A percentile compares a stretch with the other conserved stretches of the same genome.
Evolutionary conservation across 2,888 invertebrate species (phyloP).

Genomic region (Coremacera marginata): DNA sequence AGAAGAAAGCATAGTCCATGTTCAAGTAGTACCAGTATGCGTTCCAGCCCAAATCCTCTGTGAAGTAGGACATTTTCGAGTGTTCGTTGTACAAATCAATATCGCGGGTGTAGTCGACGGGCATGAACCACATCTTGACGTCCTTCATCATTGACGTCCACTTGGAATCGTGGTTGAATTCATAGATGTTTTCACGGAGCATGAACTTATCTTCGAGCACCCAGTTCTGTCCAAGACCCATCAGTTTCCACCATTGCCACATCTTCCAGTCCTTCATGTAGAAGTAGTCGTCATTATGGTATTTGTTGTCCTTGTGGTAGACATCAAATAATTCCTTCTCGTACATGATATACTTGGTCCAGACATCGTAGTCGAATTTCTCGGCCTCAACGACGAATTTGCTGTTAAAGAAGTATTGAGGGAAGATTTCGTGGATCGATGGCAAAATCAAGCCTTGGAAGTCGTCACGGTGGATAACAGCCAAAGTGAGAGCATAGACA

Average conservation of each 20-base stretch:
- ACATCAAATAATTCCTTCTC: slow-evolving; percentile 61
- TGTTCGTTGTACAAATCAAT: slow-evolving; percentile 70
- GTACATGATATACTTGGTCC: slow-evolving; percentile 68
- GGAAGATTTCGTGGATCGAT: slow-evolving; percentile 80
- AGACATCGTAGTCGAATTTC: slow-evolving; percentile 70
- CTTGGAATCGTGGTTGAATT: slow-evolving; percentile 42
- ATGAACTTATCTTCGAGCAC: slow-evolving; percentile 45
- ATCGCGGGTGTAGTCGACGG: slow-evolving; percentile 74
- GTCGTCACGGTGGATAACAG: slow-evolving; percentile 75
- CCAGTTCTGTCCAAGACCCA: slow-evolving; percentile 51
- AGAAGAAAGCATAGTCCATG: slow-evolving; percentile 75
- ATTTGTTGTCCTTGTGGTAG: slow-evolving; percentile 46
- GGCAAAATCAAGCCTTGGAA: slow-evolving; percentile 77
- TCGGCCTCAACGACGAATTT: slow-evolving; percentile 78
- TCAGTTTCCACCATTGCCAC: slow-evolving; percentile 55
- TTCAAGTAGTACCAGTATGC: slow-evolving; percentile 74
- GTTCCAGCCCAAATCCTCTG: slow-evolving; percentile 78
- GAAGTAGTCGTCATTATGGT: slow-evolving; percentile 36
- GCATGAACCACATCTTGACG: slow-evolving; percentile 51
- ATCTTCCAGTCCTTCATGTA: slow-evolving; percentile 49
- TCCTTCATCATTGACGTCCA: slow-evolving; percentile 41
- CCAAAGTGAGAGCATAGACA: slow-evolving; percentile 75
- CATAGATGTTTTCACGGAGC: slow-evolving; percentile 46
- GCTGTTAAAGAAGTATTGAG: slow-evolving; percentile 78
- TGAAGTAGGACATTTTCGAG: slow-evolving; percentile 75